Evolutionary conservation across 2,888 invertebrate species (phyloP).

Genomic region (Anthophora plumipes): DNA sequence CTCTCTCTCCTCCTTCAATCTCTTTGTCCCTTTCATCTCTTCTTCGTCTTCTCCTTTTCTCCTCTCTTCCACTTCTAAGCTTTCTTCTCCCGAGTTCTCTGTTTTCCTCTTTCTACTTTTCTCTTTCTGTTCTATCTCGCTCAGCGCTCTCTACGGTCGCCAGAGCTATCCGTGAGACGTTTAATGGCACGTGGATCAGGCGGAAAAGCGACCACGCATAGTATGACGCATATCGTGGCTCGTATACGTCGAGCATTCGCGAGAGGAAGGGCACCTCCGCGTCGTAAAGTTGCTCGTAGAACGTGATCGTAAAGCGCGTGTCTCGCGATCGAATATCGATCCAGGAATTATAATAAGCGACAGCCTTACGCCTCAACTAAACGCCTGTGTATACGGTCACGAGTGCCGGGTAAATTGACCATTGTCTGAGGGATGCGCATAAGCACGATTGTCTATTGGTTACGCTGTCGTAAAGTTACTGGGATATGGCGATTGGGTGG

Average conservation of each 20-base stretch:
- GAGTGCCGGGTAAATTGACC: constrained; percentile 25
- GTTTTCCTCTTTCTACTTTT: too few relatives aligned
- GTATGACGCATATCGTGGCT: constrained; percentile 44
- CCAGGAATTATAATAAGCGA: constrained; percentile 49
- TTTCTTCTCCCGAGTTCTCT: too few relatives aligned
- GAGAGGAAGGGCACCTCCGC: constrained; percentile 24
- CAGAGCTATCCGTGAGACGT: constrained; percentile 12
- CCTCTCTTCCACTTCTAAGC: too few relatives aligned
- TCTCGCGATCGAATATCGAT: constrained; percentile 56
- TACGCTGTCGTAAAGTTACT: constrained; percentile 12
- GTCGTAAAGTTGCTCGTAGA: constrained; percentile 63
- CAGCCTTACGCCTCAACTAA: not conserved
- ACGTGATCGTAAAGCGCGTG: constrained; percentile 60
- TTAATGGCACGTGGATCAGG: constrained; percentile 64
- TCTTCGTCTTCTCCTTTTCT: too few relatives aligned
- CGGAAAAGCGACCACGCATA: constrained; percentile 22
- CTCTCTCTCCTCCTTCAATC: too few relatives aligned
- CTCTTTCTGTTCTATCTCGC: too few relatives aligned
- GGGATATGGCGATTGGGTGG: not conserved
- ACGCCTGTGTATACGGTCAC: not conserved
- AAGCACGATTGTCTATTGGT: constrained; percentile 1
- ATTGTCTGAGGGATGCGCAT: constrained; percentile 36
- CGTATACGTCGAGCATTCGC: constrained; percentile 17
- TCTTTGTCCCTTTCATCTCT: not conserved
- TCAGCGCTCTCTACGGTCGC: not conserved